phyloP scores from a whole-genome alignment of 2,888 invertebrate species.

The Andricus quercusramuli region DNA sequence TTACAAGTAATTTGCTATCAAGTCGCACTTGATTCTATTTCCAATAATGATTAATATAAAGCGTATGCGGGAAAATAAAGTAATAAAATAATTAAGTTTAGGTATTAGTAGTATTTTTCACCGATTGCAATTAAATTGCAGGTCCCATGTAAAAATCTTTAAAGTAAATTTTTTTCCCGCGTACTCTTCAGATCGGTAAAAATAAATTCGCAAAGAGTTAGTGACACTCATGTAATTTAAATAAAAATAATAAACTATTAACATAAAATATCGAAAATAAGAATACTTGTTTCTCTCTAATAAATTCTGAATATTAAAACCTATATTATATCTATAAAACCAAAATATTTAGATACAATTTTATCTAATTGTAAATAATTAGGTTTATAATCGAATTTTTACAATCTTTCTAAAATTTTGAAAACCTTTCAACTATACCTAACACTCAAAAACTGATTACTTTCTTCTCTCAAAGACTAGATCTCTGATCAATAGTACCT shows the following conservation, averaged over 20 bases:
- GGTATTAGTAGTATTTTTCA: not conserved
- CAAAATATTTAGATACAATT: slow-evolving; percentile 37
- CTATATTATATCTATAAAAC: slow-evolving; percentile 19
- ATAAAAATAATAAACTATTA: slow-evolving; percentile 8
- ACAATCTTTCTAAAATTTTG: not conserved
- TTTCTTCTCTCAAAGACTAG: slow-evolving; percentile 32
- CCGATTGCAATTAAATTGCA: not conserved
- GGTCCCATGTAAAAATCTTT: not conserved
- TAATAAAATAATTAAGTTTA: slow-evolving; percentile 4
- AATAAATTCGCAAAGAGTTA: not conserved
- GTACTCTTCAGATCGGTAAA: slow-evolving; percentile 5
- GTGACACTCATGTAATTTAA: not conserved
- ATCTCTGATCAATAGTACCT: slow-evolving; percentile 21
- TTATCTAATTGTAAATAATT: slow-evolving; percentile 21
- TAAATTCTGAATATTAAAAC: slow-evolving; percentile 21
- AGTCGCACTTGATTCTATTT: slow-evolving; percentile 12
- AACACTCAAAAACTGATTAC: slow-evolving; percentile 4
- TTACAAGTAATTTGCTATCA: slow-evolving; percentile 6
- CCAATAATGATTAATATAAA: not conserved
- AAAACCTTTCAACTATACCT: not conserved
- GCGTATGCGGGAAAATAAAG: slow-evolving; percentile 25
- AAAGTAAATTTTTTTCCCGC: not conserved
- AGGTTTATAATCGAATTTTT: not conserved
- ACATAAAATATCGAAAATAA: slow-evolving; percentile 37
- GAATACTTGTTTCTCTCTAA: slow-evolving; percentile 35